Evolutionary conservation across 1,140 invertebrate species (phyloP).

Genomic region (Musca vetustissima): DNA sequence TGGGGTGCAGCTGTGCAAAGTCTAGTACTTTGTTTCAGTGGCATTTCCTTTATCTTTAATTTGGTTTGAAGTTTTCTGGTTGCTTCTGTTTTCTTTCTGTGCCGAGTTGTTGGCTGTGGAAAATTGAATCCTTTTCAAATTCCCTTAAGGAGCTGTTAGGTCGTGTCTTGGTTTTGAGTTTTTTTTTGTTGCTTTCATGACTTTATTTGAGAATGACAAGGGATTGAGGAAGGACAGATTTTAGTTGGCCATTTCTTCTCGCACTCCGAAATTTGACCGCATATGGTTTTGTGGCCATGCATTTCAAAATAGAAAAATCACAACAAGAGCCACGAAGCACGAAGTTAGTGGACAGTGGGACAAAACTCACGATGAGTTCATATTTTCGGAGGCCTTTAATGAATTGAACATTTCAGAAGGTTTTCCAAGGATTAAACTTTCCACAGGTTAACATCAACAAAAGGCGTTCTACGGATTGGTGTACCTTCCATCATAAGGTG

Average conservation of each 20-base stretch:
- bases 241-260: not conserved
- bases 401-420: no score
- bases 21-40: not conserved
- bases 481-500: no score
- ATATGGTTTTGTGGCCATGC: slow-evolving; percentile 12
- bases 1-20: slow-evolving; percentile 5
- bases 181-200: not conserved
- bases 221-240: not conserved
- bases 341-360: no score
- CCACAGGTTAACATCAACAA: no score
- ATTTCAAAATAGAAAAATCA: not conserved
- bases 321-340: no score
- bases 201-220: not conserved
- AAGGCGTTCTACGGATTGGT: no score
- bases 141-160: not conserved
- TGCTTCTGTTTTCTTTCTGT: not conserved
- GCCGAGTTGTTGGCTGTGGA: not conserved
- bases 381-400: no score
- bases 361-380: no score
- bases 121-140: not conserved
- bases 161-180: not conserved
- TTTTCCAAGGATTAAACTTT: no score
- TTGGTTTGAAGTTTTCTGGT: not conserved
- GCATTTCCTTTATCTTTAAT: slow-evolving; percentile 12
- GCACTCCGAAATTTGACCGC: slow-evolving; percentile 11